Evolutionary conservation across 2,797 vertebrate species (phyloP).

Genomic region (Hirundo rustica): DNA sequence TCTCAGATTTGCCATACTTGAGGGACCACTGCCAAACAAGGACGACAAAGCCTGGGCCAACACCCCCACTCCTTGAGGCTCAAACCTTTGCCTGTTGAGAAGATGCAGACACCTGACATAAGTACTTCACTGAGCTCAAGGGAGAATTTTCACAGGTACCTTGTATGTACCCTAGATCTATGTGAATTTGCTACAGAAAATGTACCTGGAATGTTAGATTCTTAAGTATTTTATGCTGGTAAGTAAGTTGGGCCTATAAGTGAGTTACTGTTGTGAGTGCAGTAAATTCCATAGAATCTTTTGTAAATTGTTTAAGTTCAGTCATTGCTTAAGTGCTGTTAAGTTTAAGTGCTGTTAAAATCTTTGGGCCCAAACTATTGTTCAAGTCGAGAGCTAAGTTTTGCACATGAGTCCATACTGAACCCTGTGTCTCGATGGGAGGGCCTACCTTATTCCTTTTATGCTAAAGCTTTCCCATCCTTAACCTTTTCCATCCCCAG

Average conservation of each 20-base stretch:
- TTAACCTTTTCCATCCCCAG: neutral
- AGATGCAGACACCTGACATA: neutral
- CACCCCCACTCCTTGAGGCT: fast-evolving
- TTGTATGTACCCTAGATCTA: neutral
- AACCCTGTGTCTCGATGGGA: neutral
- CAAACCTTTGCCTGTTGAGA: neutral
- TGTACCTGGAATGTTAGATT: neutral
- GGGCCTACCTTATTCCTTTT: neutral
- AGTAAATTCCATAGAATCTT: neutral
- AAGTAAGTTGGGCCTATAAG: neutral
- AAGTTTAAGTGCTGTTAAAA: neutral
- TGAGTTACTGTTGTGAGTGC: neutral
- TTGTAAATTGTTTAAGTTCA: neutral
- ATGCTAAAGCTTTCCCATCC: neutral
- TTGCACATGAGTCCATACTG: neutral
- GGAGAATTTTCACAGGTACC: neutral
- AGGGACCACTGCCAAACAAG: neutral
- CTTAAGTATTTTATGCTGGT: neutral
- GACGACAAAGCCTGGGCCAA: neutral
- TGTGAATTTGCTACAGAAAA: neutral
- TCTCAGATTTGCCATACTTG: neutral
- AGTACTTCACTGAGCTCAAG: neutral
- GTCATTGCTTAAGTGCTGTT: neutral
- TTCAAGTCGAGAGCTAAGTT: neutral
- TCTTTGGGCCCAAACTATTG: neutral